Evolutionary conservation across 2,113 vertebrate genomes (phyloP).

Genomic region (Oryzias celebensis): DNA sequence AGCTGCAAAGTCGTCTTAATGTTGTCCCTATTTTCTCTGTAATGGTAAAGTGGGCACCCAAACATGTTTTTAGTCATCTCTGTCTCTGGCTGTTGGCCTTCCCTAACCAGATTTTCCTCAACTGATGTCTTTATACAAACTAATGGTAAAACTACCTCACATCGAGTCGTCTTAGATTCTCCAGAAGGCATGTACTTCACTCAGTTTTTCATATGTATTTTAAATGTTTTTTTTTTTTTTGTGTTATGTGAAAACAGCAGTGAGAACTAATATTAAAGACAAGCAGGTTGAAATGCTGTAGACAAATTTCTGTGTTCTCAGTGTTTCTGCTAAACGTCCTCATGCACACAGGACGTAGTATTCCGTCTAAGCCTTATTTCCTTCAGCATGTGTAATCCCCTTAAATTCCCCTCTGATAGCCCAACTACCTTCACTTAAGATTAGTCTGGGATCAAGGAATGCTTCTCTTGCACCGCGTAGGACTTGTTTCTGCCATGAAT

Average conservation of each 20-base stretch:
- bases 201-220: too few relatives aligned
- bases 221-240: too few relatives aligned
- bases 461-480: slow-evolving; percentile 19
- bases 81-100: background rate
- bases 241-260: too few relatives aligned
- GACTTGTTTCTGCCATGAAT: slow-evolving; percentile 5
- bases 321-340: slow-evolving; percentile 1
- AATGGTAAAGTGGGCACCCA: background rate
- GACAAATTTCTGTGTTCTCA: background rate
- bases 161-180: too few relatives aligned
- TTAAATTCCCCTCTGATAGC: slow-evolving; percentile 76
- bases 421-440: slow-evolving; percentile 77
- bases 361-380: slow-evolving; percentile 55
- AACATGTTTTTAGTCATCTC: slow-evolving; percentile 14
- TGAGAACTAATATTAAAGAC: too few relatives aligned
- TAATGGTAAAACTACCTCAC: slow-evolving; percentile 32
- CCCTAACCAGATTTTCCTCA: slow-evolving; percentile 28
- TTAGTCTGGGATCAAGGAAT: slow-evolving; percentile 67
- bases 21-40: too few relatives aligned
- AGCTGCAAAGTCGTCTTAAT: too few relatives aligned
- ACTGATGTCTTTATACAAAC: slow-evolving; percentile 21
- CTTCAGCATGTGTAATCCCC: slow-evolving; percentile 75
- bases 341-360: slow-evolving; percentile 17
- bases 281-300: background rate
- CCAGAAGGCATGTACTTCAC: too few relatives aligned